phyloP scores from a whole-genome alignment of 2,888 invertebrate species.

The Nymphalis polychloros region DNA sequence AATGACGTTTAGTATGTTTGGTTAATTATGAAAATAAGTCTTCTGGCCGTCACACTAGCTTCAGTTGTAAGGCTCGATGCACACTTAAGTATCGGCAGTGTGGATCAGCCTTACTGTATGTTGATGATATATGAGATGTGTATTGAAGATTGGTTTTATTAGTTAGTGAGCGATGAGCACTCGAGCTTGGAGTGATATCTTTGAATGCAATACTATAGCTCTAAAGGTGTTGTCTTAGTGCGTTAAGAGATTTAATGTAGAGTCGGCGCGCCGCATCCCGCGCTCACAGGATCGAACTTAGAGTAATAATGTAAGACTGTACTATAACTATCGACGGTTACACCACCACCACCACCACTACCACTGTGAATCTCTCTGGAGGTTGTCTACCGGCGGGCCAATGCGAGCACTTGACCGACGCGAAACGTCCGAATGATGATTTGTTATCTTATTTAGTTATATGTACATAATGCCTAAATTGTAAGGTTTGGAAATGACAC shows the following conservation, averaged over 20 bases:
- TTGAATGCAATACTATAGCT: conserved; percentile 4
- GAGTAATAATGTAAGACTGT: not conserved
- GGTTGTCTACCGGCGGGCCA: not conserved
- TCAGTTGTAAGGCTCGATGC: not conserved
- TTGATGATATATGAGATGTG: not conserved
- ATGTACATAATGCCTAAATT: conserved; percentile 21
- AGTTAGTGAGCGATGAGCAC: conserved; percentile 3
- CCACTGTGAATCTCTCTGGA: not conserved
- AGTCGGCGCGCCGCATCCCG: conserved; percentile 8
- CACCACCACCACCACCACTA: too few species aligned
- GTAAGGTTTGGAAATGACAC: conserved; percentile 13
- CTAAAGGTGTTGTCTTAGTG: not conserved
- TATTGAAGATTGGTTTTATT: conserved; percentile 8
- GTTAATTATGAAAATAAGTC: not conserved
- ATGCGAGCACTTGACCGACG: not conserved
- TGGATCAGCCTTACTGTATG: not conserved
- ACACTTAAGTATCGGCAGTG: not conserved
- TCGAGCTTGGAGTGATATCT: conserved; percentile 10
- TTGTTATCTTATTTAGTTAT: conserved; percentile 18
- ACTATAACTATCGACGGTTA: not conserved
- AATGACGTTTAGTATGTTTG: conserved; percentile 12
- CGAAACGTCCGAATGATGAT: conserved; percentile 8
- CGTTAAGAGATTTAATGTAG: conserved; percentile 11
- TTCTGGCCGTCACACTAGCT: not conserved
- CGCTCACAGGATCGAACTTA: conserved; percentile 2